Conservation (phyloP, 1,140 invertebrate genomes). For the Euura saliciscinereae region DNA sequence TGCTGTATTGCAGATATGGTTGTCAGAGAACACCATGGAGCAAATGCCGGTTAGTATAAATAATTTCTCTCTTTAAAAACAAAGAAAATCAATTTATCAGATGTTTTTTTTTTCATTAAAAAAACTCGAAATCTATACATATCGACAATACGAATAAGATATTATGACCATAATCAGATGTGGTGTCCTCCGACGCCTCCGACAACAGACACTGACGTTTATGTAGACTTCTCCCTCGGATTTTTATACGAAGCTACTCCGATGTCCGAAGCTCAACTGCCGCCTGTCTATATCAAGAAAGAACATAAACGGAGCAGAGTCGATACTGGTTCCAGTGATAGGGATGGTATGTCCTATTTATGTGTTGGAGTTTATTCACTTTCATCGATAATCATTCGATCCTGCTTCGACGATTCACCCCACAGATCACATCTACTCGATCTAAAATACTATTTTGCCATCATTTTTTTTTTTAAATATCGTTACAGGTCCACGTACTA, state of each 20-base stretch:
- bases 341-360: conserved; percentile 45
- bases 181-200: conserved; percentile 96
- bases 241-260: conserved; percentile 85
- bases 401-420: too few relatives aligned
- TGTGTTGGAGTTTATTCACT: too few relatives aligned
- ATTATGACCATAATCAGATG: conserved; percentile 67
- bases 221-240: conserved; percentile 83
- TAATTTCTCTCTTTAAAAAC: conserved; percentile 14
- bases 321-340: conserved; percentile 62
- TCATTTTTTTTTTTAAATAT: too few relatives aligned
- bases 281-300: conserved; percentile 84
- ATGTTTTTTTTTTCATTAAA: conserved; percentile 7
- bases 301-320: conserved; percentile 76
- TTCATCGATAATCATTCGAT: too few relatives aligned
- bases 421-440: too few relatives aligned
- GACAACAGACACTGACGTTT: conserved; percentile 88
- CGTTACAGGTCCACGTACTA: conserved; percentile 62
- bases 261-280: conserved; percentile 84
- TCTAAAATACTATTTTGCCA: too few relatives aligned
- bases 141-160: conserved; percentile 9
- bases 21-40: conserved; percentile 72
- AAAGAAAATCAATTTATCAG: too few relatives aligned
- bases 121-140: neutral
- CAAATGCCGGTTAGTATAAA: conserved; percentile 76
- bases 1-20: conserved; percentile 70